Evolutionary conservation across 2,888 invertebrate genomes (phyloP), one percentile per base, ranked within the genome.

Genomic region (Molorchus minor): DNA sequence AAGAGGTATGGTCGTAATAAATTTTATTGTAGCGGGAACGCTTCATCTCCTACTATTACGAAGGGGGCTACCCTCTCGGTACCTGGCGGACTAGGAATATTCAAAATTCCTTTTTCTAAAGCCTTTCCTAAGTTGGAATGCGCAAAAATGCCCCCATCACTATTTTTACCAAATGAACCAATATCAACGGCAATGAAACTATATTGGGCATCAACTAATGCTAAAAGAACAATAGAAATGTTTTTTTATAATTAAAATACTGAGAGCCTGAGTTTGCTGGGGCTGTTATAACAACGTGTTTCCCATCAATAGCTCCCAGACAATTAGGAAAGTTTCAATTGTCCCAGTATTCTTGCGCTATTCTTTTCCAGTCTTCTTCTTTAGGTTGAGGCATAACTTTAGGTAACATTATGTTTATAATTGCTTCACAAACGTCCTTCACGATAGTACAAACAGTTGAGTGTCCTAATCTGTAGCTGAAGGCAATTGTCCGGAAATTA

Each of bases 111-210:
- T 7, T 41, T 30, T 44, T 54, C 10, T 29, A 61, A 59, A 8
- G 43, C 54, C 2, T 35, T 36, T 29, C 56, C 47, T 19, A 62
- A 52, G 5, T 52, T 35, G 2, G 59, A 56, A 5, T 60, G 40
- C 30, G 33, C 17, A 41, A 62, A 62, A 19, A 62, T 57, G 13
- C 62, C 62, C n/a, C 59, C 49, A 55, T 60, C 59, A 12, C 54
- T 43, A 33, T 40, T 51, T 25, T 41, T 54, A 30, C 58, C 61
- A 54, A 45, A 58, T 30, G 56, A 12, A 16, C 17, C 58, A 15
- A 49, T 12, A 10, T 49, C 62, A 33, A 61, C 51, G 30, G 36
- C 43, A 30, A 58, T 44, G 20, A 46, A 58, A 36, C 33, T 43
- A 29, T 46, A 58, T 52, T 44, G 35, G 7, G 52, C 51, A 52